A percentile compares a stretch with the other conserved stretches of the same genome.
These are phyloP conservation scores for Watsonalla binaria DNA, from an alignment of 2,888 invertebrate species.

Conservation along the genomic window DNA sequence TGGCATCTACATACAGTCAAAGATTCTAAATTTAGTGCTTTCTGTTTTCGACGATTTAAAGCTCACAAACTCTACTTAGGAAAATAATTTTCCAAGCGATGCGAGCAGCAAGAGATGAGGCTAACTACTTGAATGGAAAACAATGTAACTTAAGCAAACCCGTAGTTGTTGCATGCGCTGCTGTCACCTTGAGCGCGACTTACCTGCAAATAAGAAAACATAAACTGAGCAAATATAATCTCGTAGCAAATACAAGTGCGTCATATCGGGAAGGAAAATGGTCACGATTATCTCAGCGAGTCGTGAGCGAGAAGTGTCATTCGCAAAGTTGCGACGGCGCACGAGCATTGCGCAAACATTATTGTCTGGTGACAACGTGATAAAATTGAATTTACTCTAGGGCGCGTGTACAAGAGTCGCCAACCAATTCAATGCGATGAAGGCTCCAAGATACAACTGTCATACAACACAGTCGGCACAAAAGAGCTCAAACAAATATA, in stretches of 20 bases:
- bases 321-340: not conserved
- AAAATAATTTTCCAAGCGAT: no score
- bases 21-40: no score
- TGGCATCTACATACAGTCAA: no score
- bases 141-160: not conserved
- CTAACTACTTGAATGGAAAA: not conserved
- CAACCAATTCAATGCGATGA: not conserved
- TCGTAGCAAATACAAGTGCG: not conserved
- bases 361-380: not conserved
- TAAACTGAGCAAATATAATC: not conserved
- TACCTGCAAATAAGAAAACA: slow-evolving; percentile 1
- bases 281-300: not conserved
- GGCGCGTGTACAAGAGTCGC: not conserved
- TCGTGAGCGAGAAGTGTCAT: not conserved
- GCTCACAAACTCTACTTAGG: no score
- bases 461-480: no score
- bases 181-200: not conserved
- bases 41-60: no score
- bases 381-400: not conserved
- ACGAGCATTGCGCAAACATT: not conserved
- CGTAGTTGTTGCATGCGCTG: not conserved
- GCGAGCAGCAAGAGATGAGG: no score
- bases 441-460: no score
- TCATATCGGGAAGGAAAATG: not conserved
- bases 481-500: no score